Conservation (phyloP, 2,888 invertebrate species). For the Mythimna vitellina region DNA sequence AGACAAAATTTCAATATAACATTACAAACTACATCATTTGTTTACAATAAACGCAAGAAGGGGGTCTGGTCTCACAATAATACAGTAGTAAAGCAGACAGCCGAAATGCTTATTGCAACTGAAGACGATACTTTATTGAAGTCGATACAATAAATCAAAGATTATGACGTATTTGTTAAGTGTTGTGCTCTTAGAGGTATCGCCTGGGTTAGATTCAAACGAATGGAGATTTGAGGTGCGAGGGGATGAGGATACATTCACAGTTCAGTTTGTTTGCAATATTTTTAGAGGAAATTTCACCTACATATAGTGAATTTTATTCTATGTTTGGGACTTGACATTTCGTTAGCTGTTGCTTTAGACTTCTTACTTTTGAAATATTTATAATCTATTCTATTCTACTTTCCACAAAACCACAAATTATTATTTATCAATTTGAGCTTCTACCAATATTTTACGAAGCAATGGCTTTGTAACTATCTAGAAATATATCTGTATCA, state of each 20-base stretch:
- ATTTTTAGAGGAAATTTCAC: not conserved
- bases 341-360: not conserved
- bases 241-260: not conserved
- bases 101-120: constrained; percentile 32
- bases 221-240: not conserved
- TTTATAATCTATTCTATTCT: not conserved
- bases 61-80: constrained; percentile 8
- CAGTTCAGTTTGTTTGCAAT: not conserved
- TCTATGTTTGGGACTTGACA: not conserved
- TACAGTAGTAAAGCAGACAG: constrained; percentile 23
- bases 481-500: not conserved
- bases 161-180: constrained; percentile 50
- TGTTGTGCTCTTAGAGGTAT: constrained; percentile 10
- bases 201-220: not conserved
- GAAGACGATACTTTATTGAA: constrained; percentile 28
- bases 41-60: constrained; percentile 14
- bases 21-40: constrained; percentile 10
- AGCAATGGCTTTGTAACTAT: not conserved
- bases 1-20: too few relatives aligned
- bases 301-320: not conserved
- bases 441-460: too few relatives aligned
- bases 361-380: too few relatives aligned
- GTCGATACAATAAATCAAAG: constrained; percentile 39
- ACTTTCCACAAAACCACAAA: not conserved
- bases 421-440: not conserved